phyloP scores from a whole-genome alignment of 2,797 vertebrate species.

The Orestias chungarensis region DNA sequence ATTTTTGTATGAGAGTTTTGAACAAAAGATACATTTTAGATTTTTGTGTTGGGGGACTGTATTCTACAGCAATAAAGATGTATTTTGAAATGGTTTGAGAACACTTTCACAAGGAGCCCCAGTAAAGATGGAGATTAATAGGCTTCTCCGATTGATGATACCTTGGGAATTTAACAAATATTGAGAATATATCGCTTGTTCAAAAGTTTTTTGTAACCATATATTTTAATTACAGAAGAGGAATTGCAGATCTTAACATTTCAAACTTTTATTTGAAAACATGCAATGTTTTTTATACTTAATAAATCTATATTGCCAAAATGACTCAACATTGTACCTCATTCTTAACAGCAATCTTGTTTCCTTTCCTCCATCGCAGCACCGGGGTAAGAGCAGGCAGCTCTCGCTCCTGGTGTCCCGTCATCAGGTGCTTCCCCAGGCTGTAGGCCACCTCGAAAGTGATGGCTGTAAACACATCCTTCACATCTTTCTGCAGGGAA shows the following conservation, averaged over 20 bases:
- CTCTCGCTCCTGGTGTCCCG: slow-evolving; percentile 78
- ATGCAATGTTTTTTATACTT: not conserved
- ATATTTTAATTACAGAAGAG: not conserved
- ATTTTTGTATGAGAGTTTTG: not conserved
- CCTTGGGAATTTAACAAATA: not conserved
- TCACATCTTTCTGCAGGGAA: slow-evolving; percentile 87
- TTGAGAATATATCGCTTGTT: not conserved
- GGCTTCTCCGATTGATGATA: not conserved
- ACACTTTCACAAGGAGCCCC: no score
- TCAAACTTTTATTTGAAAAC: not conserved
- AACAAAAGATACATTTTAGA: not conserved
- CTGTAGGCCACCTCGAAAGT: slow-evolving; percentile 91
- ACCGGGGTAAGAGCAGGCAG: slow-evolving; percentile 87
- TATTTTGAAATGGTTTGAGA: not conserved
- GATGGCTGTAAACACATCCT: slow-evolving; percentile 94
- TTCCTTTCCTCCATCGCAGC: slow-evolving; percentile 94
- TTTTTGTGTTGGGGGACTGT: not conserved
- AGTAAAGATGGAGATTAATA: not conserved
- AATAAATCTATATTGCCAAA: not conserved
- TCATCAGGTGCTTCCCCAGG: slow-evolving; percentile 82
- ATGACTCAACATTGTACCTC: slow-evolving; percentile 79
- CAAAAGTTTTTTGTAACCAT: not conserved
- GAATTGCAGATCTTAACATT: not conserved
- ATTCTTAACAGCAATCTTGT: slow-evolving; percentile 90
- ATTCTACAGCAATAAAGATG: not conserved